Percentiles rank a stretch among this genome's conserved stretches.
Conservation (phyloP, 2,888 invertebrate species). For the Gastracanthus pulcherrimus region DNA sequence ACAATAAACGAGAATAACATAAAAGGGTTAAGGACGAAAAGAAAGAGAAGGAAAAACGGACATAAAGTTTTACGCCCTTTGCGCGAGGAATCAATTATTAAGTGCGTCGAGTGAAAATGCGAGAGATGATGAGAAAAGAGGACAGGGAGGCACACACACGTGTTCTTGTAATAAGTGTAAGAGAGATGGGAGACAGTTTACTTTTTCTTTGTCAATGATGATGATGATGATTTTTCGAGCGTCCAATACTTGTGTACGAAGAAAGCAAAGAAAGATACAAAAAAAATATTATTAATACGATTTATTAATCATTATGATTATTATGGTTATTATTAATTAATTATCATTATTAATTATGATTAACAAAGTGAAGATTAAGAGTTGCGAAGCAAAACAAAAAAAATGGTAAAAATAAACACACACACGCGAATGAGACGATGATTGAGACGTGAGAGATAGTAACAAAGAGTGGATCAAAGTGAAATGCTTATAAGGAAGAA, state of each 20-base stretch:
- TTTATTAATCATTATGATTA: conserved; percentile 69
- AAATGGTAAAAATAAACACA: not conserved
- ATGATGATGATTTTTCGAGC: conserved; percentile 45
- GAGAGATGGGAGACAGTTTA: conserved; percentile 19
- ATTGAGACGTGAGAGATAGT: conserved; percentile 24
- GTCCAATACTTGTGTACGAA: conserved; percentile 47
- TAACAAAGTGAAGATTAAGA: conserved; percentile 63
- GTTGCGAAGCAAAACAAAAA: conserved; percentile 13
- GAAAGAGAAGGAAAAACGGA: conserved; percentile 21
- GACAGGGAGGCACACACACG: not conserved
- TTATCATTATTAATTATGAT: conserved; percentile 69
- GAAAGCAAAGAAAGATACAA: conserved; percentile 39
- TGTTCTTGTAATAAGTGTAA: conserved; percentile 22
- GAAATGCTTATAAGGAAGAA: conserved; percentile 14
- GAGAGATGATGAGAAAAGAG: not conserved
- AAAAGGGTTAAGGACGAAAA: conserved; percentile 53
- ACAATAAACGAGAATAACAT: conserved; percentile 58
- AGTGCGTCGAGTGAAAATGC: conserved; percentile 11
- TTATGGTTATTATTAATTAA: conserved; percentile 69
- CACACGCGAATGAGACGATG: conserved; percentile 31
- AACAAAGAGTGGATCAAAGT: conserved; percentile 4
- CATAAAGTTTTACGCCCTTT: conserved; percentile 20
- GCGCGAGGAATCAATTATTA: conserved; percentile 29
- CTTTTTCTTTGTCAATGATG: conserved; percentile 34
- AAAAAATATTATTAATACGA: conserved; percentile 66